Evolutionary conservation across 2,113 vertebrate species (phyloP), one percentile per base, ranked within the genome.

Genomic region (Aleadryas rufinucha): DNA sequence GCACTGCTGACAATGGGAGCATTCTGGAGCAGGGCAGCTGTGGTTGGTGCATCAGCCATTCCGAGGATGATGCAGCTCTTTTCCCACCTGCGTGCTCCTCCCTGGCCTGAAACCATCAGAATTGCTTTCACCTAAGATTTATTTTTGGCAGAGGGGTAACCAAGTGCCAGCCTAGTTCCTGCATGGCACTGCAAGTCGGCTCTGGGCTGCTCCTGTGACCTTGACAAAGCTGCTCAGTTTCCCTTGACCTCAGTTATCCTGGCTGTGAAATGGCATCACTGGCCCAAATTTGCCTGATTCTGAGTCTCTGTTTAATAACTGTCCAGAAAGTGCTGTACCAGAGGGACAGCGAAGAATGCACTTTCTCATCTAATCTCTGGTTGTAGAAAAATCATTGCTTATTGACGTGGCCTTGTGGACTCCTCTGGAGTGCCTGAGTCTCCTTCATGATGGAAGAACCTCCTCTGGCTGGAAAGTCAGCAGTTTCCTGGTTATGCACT

Each of bases 151-250:
- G 57, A 27, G 33, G 3, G 7, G 10, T 31, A 44, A 71, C 21
- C 2, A 4, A 65, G 35, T 63, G 71, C 53, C 77, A 61, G 1
- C 42, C 31, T 1, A 2, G 59, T 30, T 83, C 26, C 28, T 0
- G 0, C 0, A 0, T 60, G 44, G 59, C 41, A 21, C 35, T 44
- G 31, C 49, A 78, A 20, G 57, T 69, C 35, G 39, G 37, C 3
- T 10, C 45, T 44, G n/a, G 20, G 21, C 56, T 83, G 50, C 13
- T 61, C 21, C 41, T 52, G 35, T 59, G 71, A 66, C 54, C 41
- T 41, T 77, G 47, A 78, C 47, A 75, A 90, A 93, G 37, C 44
- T 68, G 39, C 53, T 76, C 2, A 6, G 24, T 82, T 76, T 87
- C 66, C 47, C 33, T 65, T 49, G 39, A 41, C 28, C 42, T 93